Evolutionary conservation across 2,797 vertebrate species (phyloP).

Genomic region (Lophura swinhoii): DNA sequence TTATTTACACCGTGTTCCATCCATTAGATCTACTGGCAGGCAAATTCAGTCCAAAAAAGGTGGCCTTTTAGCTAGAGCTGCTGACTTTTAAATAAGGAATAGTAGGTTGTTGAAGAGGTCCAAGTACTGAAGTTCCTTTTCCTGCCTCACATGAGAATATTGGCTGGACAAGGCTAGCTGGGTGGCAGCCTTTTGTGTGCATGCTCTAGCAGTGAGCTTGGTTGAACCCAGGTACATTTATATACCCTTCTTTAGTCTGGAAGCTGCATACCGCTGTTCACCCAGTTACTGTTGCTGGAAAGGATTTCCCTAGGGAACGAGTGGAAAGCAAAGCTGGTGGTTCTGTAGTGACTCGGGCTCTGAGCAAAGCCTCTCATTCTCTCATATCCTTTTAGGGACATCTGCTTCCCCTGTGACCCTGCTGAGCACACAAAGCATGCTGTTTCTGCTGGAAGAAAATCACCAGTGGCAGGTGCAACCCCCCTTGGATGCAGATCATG

Average conservation of each 20-base stretch:
- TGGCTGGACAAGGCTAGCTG: not conserved
- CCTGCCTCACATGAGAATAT: not conserved
- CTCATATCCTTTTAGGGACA: slow-evolving; percentile 74
- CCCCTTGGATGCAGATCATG: not conserved
- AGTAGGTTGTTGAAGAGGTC: not conserved
- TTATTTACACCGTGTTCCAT: not conserved
- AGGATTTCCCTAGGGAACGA: slow-evolving; percentile 27
- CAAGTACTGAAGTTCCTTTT: not conserved
- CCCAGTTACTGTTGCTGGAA: slow-evolving; percentile 17
- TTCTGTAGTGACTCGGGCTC: slow-evolving; percentile 44
- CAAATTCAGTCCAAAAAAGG: slow-evolving; percentile 13
- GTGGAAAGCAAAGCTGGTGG: slow-evolving; percentile 31
- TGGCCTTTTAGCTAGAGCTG: not conserved
- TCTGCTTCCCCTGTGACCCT: slow-evolving; percentile 86
- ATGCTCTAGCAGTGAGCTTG: not conserved
- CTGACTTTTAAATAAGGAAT: not conserved
- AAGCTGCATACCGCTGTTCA: slow-evolving; percentile 17
- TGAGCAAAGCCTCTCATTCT: slow-evolving; percentile 11
- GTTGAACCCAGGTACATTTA: not conserved
- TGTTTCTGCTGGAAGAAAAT: slow-evolving; percentile 90
- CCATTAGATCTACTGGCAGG: not conserved
- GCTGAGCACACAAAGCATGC: slow-evolving; percentile 86
- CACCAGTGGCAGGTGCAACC: slow-evolving; percentile 65
- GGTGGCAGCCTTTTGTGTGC: not conserved
- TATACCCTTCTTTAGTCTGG: not conserved